phyloP scores from a whole-genome alignment of 2,113 vertebrate species.

The Neotoma lepida region DNA sequence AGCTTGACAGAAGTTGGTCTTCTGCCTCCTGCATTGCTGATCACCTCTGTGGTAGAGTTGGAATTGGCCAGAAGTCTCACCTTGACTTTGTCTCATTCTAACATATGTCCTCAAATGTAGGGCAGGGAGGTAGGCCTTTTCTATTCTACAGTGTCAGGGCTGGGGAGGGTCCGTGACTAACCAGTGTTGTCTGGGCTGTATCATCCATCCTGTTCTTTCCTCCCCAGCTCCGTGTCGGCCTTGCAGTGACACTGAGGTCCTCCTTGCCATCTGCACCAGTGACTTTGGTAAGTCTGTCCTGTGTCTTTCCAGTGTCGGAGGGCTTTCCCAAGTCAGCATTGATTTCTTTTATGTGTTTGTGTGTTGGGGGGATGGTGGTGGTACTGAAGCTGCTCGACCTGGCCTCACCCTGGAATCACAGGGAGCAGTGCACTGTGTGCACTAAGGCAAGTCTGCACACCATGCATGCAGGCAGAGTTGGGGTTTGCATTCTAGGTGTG shows the following conservation, averaged over 20 bases:
- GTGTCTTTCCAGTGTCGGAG: not conserved
- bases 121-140: not conserved
- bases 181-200: not conserved
- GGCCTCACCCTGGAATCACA: not conserved
- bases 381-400: too few relatives aligned
- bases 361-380: too few relatives aligned
- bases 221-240: conserved; percentile 92
- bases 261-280: conserved; percentile 95
- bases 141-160: not conserved
- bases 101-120: not conserved
- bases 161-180: not conserved
- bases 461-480: not conserved
- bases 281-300: conserved; percentile 93
- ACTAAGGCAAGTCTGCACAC: not conserved
- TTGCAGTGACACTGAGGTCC: conserved; percentile 93
- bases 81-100: not conserved
- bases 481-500: not conserved
- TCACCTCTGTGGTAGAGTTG: not conserved
- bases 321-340: not conserved
- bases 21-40: conserved; percentile 29
- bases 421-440: not conserved
- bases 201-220: conserved; percentile 35
- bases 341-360: not conserved
- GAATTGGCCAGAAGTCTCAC: not conserved
- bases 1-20: not conserved